phyloP scores from a whole-genome alignment of 2,113 vertebrate species.

The Phainopepla nitens region DNA sequence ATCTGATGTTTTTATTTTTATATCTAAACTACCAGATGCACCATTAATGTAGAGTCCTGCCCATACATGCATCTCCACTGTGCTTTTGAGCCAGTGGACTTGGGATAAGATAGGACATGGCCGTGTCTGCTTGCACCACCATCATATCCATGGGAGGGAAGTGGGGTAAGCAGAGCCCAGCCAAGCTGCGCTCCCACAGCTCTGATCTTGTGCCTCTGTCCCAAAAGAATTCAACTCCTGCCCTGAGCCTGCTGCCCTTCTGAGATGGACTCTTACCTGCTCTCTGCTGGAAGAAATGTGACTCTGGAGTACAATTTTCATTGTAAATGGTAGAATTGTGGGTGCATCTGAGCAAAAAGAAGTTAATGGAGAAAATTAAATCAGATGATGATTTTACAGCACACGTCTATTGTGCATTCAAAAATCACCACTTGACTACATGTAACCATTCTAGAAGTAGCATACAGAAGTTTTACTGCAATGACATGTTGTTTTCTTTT shows the following conservation, averaged over 20 bases:
- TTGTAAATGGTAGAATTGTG: neutral
- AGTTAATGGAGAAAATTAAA: neutral
- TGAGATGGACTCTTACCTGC: neutral
- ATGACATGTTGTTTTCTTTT: neutral
- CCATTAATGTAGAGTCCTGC: neutral
- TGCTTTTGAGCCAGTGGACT: neutral
- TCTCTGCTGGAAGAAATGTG: neutral
- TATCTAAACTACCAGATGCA: neutral
- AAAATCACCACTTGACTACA: neutral
- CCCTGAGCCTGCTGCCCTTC: neutral
- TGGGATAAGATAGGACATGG: neutral
- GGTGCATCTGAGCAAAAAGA: neutral
- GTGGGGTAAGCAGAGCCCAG: fast-evolving
- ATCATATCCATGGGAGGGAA: neutral
- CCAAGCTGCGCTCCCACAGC: fast-evolving
- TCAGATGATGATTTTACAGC: neutral
- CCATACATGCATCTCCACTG: neutral
- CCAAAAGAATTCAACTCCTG: neutral
- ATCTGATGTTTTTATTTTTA: neutral
- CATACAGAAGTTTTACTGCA: neutral
- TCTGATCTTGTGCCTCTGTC: fast-evolving
- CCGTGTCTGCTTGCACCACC: fast-evolving
- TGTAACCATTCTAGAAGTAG: neutral
- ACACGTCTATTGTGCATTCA: neutral
- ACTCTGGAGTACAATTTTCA: neutral